A percentile compares a stretch with the other conserved stretches of the same genome.
These are phyloP conservation scores for Ophthalmotilapia sp. DNA, from an alignment of 2,113 vertebrate genomes.

Conservation along the genomic window DNA sequence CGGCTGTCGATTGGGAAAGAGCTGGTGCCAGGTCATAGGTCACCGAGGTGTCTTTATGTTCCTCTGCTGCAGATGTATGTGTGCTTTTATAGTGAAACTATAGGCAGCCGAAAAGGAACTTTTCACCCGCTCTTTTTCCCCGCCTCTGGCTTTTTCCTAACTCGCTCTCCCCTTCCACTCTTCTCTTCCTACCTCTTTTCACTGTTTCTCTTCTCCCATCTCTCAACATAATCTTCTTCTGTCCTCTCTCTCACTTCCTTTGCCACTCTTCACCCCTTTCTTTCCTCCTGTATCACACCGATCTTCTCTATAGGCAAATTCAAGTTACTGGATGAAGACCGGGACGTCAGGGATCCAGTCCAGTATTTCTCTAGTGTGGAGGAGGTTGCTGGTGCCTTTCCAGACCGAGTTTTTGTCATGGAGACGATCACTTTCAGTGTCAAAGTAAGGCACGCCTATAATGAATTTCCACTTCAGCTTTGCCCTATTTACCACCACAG, in stretches of 20 bases:
- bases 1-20: conserved; percentile 38
- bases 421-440: conserved; percentile 97
- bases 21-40: conserved; percentile 67
- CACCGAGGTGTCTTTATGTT: conserved; percentile 56
- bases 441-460: conserved; percentile 69
- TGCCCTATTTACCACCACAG: neutral
- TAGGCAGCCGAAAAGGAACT: neutral
- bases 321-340: conserved; percentile 94
- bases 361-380: conserved; percentile 97
- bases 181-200: neutral
- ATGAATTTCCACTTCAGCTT: neutral
- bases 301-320: conserved; percentile 81
- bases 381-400: conserved; percentile 92
- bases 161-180: neutral
- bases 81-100: neutral
- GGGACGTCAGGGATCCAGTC: conserved; percentile 89
- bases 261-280: neutral
- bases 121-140: neutral
- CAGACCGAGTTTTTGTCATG: conserved; percentile 95
- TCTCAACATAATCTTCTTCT: neutral
- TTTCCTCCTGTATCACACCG: neutral
- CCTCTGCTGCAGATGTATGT: conserved; percentile 2
- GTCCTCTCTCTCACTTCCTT: neutral
- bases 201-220: neutral
- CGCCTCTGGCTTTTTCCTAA: neutral